Conservation (phyloP, 2,113 vertebrate genomes). For the Ibidorhyncha struthersii region DNA sequence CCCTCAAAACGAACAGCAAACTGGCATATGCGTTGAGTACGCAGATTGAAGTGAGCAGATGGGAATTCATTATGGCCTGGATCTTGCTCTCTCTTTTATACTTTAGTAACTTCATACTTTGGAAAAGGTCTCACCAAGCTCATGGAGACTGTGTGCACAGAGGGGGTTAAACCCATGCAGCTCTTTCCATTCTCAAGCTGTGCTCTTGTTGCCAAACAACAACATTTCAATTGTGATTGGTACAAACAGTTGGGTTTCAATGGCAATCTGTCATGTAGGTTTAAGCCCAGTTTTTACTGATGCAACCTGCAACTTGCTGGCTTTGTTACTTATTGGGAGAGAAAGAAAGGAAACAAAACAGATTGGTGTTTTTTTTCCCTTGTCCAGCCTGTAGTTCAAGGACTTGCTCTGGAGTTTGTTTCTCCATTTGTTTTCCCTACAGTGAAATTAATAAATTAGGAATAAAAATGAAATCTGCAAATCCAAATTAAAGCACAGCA, state of each 20-base stretch:
- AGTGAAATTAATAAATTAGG: slow-evolving; percentile 1
- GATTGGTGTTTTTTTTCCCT: background rate
- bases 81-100: slow-evolving; percentile 47
- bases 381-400: background rate
- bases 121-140: slow-evolving; percentile 32
- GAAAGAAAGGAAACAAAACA: slow-evolving; percentile 6
- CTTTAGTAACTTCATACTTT: slow-evolving; percentile 42
- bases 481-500: slow-evolving; percentile 24
- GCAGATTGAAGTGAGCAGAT: slow-evolving; percentile 65
- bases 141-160: background rate
- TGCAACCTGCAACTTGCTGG: background rate
- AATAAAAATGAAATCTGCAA: slow-evolving; percentile 22
- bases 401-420: background rate
- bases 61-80: slow-evolving; percentile 53
- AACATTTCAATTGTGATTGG: slow-evolving; percentile 65
- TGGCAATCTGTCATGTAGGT: slow-evolving; percentile 33
- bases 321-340: slow-evolving; percentile 16
- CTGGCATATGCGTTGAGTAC: slow-evolving; percentile 17
- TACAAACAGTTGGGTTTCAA: slow-evolving; percentile 61
- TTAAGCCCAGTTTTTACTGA: slow-evolving; percentile 39
- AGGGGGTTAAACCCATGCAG: slow-evolving; percentile 44
- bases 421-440: background rate
- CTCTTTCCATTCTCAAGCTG: slow-evolving; percentile 41
- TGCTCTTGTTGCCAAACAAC: slow-evolving; percentile 57
- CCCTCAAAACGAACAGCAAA: slow-evolving; percentile 60